Conservation (phyloP, 2,113 vertebrate genomes). For the Toxotes chatareus region DNA sequence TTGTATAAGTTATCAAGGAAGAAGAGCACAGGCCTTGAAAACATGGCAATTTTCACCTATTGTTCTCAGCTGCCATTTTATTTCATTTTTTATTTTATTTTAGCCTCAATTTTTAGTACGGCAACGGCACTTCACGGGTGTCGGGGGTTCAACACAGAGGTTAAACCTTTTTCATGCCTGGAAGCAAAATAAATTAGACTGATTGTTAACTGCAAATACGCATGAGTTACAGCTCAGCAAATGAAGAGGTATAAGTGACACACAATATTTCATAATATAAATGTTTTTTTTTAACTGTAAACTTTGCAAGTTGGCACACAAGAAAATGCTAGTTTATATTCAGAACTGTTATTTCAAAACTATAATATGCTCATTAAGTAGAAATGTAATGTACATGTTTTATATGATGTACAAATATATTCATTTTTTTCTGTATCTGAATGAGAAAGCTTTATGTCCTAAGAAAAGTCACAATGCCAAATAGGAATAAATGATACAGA, state of each 20-base stretch:
- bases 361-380: neutral
- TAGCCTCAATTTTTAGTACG: neutral
- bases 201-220: neutral
- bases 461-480: neutral
- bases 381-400: neutral
- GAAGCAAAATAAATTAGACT: constrained; percentile 28
- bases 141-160: constrained; percentile 16
- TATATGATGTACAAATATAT: neutral
- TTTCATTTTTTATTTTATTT: neutral
- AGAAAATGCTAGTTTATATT: neutral
- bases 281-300: neutral
- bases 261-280: neutral
- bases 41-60: constrained; percentile 18
- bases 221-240: neutral
- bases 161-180: constrained; percentile 21
- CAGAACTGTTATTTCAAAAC: neutral
- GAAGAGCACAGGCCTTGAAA: constrained; percentile 1
- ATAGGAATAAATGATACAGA: constrained; percentile 12
- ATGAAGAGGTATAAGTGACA: constrained; percentile 2
- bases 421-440: neutral
- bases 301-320: neutral
- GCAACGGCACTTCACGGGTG: constrained; percentile 14
- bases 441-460: neutral
- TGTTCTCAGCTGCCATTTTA: constrained; percentile 19
- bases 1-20: constrained; percentile 7